These are phyloP conservation scores for Sebastes oblongus DNA, from an alignment of 2,797 vertebrate genomes.

Conservation along the genomic window DNA sequence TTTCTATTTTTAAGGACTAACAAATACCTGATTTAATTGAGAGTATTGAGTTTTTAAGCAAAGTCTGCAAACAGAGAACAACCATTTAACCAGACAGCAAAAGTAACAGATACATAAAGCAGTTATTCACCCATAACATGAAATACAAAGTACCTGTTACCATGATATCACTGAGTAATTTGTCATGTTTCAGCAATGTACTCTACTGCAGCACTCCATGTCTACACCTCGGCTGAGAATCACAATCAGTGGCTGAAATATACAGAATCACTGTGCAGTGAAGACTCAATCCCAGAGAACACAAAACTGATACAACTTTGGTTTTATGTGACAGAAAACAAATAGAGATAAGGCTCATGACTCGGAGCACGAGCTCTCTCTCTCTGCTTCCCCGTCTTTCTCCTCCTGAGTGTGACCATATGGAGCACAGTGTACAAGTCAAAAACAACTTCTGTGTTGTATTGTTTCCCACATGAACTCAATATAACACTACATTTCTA, in stretches of 20 bases:
- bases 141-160: neutral
- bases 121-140: neutral
- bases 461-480: slow-evolving; percentile 55
- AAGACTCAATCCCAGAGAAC: slow-evolving; percentile 5
- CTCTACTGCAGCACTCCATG: neutral
- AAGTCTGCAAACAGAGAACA: neutral
- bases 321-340: slow-evolving; percentile 53
- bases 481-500: slow-evolving; percentile 44
- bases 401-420: slow-evolving; percentile 63
- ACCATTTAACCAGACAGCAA: neutral
- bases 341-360: slow-evolving; percentile 35
- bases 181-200: neutral
- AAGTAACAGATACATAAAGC: neutral
- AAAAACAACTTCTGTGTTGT: slow-evolving; percentile 63
- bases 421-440: slow-evolving; percentile 65
- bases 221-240: slow-evolving; percentile 3
- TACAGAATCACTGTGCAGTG: neutral
- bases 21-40: neutral
- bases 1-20: slow-evolving; percentile 11
- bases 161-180: neutral
- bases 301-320: slow-evolving; percentile 34
- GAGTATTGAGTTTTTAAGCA: neutral
- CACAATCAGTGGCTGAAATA: slow-evolving; percentile 2
- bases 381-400: slow-evolving; percentile 17
- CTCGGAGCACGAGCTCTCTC: slow-evolving; percentile 20